Evolutionary conservation across 1,140 invertebrate species (phyloP).

Genomic region (Zophobas morio): DNA sequence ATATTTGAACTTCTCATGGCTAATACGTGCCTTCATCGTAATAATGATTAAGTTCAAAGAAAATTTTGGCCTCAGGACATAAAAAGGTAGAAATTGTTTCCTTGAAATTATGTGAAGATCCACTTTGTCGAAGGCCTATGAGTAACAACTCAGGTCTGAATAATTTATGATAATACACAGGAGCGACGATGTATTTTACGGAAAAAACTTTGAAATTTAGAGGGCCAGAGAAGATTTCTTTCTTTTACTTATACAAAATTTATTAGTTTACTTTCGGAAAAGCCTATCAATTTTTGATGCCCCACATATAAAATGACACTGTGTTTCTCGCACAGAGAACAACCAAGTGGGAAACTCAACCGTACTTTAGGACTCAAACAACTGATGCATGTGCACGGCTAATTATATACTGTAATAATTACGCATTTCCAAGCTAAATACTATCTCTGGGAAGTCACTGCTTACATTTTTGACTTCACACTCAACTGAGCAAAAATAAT

Average conservation of each 20-base stretch:
- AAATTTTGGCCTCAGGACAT: background rate
- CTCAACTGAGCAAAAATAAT: constrained; percentile 16
- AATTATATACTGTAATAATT: background rate
- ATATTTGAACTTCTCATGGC: background rate
- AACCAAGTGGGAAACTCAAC: background rate
- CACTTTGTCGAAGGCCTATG: constrained; percentile 15
- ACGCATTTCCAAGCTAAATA: background rate
- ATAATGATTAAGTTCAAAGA: constrained; percentile 4
- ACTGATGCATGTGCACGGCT: background rate
- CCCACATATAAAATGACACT: background rate
- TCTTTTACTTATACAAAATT: constrained; percentile 20
- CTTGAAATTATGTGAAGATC: constrained; percentile 15
- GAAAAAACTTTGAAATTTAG: constrained; percentile 1
- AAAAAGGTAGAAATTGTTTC: background rate
- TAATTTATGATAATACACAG: constrained; percentile 7
- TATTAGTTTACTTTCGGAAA: constrained; percentile 2
- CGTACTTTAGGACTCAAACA: background rate
- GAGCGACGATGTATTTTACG: background rate
- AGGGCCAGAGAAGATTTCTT: background rate
- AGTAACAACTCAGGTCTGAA: constrained; percentile 18
- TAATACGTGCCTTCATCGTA: constrained; percentile 8
- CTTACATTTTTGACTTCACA: constrained; percentile 3
- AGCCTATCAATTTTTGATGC: background rate
- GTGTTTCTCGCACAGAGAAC: background rate
- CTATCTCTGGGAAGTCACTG: constrained; percentile 2